Percentiles rank a stretch among this genome's conserved stretches.
Evolutionary conservation across 2,888 invertebrate genomes (phyloP).

Genomic region (Rambutsinella grinnellia): DNA sequence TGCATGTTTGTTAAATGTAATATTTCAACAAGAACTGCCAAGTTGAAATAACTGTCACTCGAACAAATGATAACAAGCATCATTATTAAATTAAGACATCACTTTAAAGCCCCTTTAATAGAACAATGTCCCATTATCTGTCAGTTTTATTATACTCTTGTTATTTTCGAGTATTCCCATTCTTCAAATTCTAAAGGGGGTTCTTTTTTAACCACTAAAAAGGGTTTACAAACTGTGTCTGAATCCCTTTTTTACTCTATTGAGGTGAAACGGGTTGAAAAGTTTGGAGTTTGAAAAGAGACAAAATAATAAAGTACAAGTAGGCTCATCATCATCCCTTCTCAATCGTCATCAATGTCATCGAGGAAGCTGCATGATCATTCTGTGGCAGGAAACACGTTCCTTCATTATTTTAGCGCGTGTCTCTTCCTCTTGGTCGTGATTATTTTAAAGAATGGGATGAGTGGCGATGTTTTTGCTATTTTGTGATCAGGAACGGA

Average conservation of each 20-base stretch:
- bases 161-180: too few relatives aligned
- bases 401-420: not conserved
- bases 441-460: not conserved
- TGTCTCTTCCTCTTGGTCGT: not conserved
- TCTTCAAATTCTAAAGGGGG: too few relatives aligned
- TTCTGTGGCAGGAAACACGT: not conserved
- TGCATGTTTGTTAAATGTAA: too few relatives aligned
- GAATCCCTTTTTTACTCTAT: not conserved
- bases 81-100: constrained; percentile 1
- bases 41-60: too few relatives aligned
- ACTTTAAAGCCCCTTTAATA: not conserved
- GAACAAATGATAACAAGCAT: constrained; percentile 33
- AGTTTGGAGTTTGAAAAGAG: not conserved
- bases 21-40: too few relatives aligned
- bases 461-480: constrained; percentile 24
- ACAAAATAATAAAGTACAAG: too few relatives aligned
- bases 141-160: too few relatives aligned
- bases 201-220: not conserved
- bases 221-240: not conserved
- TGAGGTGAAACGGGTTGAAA: not conserved
- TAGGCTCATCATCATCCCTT: too few relatives aligned
- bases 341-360: constrained; percentile 22
- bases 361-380: constrained; percentile 8
- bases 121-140: too few relatives aligned
- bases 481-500: not conserved